These are phyloP conservation scores for Mola mola DNA, from an alignment of 2,113 vertebrate genomes.

Conservation along the genomic window DNA sequence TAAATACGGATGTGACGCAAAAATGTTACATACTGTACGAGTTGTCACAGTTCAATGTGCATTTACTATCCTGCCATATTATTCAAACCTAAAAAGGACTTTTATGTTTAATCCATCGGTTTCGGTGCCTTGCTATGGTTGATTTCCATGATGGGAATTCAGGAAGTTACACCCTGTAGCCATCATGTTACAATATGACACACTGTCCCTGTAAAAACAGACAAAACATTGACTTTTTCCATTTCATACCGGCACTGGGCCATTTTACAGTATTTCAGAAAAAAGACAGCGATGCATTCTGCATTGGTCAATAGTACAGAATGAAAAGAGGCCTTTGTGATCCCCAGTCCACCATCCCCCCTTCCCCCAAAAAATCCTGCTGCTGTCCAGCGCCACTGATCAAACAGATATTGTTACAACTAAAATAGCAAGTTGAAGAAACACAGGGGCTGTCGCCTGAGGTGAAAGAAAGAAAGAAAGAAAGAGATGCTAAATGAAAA, in stretches of 20 bases:
- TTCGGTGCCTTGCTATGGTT: not conserved
- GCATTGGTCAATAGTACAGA: slow-evolving; percentile 79
- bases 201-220: too few relatives aligned
- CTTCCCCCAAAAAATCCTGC: slow-evolving; percentile 43
- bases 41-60: too few relatives aligned
- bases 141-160: too few relatives aligned
- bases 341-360: slow-evolving; percentile 35
- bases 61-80: slow-evolving; percentile 12
- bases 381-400: slow-evolving; percentile 70
- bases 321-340: slow-evolving; percentile 87
- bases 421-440: slow-evolving; percentile 86
- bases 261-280: slow-evolving; percentile 71
- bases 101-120: not conserved
- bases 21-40: too few relatives aligned
- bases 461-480: slow-evolving; percentile 3
- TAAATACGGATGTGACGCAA: too few relatives aligned
- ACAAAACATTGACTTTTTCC: slow-evolving; percentile 29
- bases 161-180: too few relatives aligned
- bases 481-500: not conserved
- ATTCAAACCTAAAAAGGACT: not conserved
- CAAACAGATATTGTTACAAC: slow-evolving; percentile 87
- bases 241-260: slow-evolving; percentile 25
- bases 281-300: slow-evolving; percentile 56
- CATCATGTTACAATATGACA: too few relatives aligned
- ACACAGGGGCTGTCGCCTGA: slow-evolving; percentile 73